These are phyloP conservation scores for Lepisosteus oculatus DNA, from an alignment of 2,113 vertebrate species.

Conservation along the genomic window DNA sequence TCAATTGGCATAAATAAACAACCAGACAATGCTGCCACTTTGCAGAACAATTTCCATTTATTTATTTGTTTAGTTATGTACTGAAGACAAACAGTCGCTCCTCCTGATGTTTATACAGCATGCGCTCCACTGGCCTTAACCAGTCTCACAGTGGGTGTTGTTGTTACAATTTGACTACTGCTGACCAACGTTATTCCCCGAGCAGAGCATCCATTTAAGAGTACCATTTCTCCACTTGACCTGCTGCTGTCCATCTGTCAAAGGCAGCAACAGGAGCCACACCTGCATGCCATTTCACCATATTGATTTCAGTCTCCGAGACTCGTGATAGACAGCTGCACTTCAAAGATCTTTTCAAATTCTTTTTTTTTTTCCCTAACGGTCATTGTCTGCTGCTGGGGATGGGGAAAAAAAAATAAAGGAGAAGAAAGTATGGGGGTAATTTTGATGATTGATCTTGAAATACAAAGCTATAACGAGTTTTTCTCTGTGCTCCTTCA, in stretches of 20 bases:
- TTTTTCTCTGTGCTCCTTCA: conserved; percentile 69
- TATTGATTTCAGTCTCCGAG: conserved; percentile 47
- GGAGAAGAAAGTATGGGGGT: conserved; percentile 46
- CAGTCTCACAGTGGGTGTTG: background rate
- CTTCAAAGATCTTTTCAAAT: conserved; percentile 56
- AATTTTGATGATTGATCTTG: conserved; percentile 72
- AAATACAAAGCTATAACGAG: conserved; percentile 64
- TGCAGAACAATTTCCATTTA: no score
- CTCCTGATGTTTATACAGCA: no score
- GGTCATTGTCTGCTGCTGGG: conserved; percentile 51
- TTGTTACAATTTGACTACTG: conserved; percentile 1
- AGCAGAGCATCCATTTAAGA: background rate
- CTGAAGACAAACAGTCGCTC: no score
- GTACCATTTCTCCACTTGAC: conserved; percentile 26
- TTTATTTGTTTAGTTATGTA: no score
- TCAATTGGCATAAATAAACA: no score
- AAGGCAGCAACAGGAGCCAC: conserved; percentile 37
- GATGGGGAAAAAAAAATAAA: conserved; percentile 15
- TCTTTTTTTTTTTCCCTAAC: conserved; percentile 32
- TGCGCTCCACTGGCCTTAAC: background rate
- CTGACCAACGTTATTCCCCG: background rate
- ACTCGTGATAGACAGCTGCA: conserved; percentile 64
- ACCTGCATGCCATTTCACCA: conserved; percentile 67
- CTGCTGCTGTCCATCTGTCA: conserved; percentile 44
- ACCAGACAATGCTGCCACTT: no score